Base-by-base conservation (phyloP, 1,140 invertebrate species). In the Bombus waltoni region DNA sequence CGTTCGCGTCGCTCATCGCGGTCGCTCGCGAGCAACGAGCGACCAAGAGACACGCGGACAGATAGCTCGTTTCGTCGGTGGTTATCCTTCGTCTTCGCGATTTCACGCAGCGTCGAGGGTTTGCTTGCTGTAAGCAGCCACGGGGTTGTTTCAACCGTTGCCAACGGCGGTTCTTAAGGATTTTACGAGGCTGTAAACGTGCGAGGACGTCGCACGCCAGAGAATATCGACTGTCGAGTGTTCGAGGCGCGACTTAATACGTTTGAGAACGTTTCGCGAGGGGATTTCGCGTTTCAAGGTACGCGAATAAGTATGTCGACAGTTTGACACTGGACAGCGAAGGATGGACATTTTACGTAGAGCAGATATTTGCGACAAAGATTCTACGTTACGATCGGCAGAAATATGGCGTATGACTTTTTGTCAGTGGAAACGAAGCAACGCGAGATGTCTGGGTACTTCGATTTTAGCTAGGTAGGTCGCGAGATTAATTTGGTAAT, bases 171-270 rank as follows among this genome's bases (percentile, higher is more conserved):
- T 53, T 47, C 40, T 82, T 62, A 11, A 44, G 40, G 22, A 77
- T 78, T 84, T 78, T 59, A 78, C 65, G 76, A 15, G 47, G 53
- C 1, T 71, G 65, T 62, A 72, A 83, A 78, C 28, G n/a, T 18
- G 3, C 15, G 1, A 32, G 3, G 9, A 28, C 47, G 11, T 5
- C 40, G 47, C 68, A 2, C 40, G 5, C n/a, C 8, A 18, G 11
- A 18, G 4, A 40, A 35, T 28, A 42, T 18, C 68, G 38, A 42
- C 6, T 9, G 9, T 44, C 15, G n/a, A 47, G n/a, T 25, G 15
- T 40, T 1, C 2, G 0, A 68, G 70, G 10, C 1, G 38, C 4
- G 22, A 11, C 28, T 38, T 40, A 25, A 70, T 32, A 8, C 32
- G 68, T 38, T 66, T 3, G n/a, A 32, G 5, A 35, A 66, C 28